Evolutionary conservation across 2,888 invertebrate species (phyloP).

Genomic region (Eustalomyia histrio): DNA sequence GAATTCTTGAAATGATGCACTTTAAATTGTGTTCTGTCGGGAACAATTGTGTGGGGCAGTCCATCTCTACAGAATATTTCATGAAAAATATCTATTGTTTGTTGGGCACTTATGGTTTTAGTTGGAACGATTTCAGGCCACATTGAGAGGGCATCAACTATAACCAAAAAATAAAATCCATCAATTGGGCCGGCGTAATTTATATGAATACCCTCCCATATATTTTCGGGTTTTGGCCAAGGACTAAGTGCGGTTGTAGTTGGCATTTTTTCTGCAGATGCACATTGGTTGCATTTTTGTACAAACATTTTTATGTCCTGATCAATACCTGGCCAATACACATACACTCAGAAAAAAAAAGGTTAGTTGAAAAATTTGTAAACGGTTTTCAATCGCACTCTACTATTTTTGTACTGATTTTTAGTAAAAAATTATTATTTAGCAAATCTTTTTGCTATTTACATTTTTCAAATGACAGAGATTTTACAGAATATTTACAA

Average conservation of each 20-base stretch:
- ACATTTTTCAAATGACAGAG: too few species aligned
- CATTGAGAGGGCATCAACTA: conserved; percentile 77
- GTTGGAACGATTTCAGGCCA: conserved; percentile 75
- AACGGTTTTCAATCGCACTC: too few species aligned
- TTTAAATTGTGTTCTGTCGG: conserved; percentile 23
- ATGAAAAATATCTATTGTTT: conserved; percentile 56
- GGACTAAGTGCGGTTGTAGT: conserved; percentile 66
- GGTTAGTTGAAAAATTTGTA: too few species aligned
- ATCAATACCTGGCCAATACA: conserved; percentile 66
- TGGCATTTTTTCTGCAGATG: conserved; percentile 68
- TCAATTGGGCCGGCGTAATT: conserved; percentile 76
- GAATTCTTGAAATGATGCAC: conserved; percentile 23
- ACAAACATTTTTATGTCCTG: conserved; percentile 70
- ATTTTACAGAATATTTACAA: too few species aligned
- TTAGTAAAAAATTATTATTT: too few species aligned
- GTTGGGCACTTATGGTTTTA: conserved; percentile 58
- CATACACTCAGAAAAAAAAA: conserved; percentile 68
- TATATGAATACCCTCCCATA: conserved; percentile 77
- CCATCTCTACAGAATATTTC: conserved; percentile 65
- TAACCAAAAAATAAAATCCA: conserved; percentile 70
- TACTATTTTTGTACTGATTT: too few species aligned
- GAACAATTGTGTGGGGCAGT: conserved; percentile 41
- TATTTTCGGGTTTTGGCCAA: conserved; percentile 68
- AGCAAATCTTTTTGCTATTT: too few species aligned
- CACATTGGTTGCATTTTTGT: conserved; percentile 68